Percentiles rank a stretch among this genome's conserved stretches.
Evolutionary conservation across 2,113 vertebrate species (phyloP).

Genomic region (Carettochelys insculpta): DNA sequence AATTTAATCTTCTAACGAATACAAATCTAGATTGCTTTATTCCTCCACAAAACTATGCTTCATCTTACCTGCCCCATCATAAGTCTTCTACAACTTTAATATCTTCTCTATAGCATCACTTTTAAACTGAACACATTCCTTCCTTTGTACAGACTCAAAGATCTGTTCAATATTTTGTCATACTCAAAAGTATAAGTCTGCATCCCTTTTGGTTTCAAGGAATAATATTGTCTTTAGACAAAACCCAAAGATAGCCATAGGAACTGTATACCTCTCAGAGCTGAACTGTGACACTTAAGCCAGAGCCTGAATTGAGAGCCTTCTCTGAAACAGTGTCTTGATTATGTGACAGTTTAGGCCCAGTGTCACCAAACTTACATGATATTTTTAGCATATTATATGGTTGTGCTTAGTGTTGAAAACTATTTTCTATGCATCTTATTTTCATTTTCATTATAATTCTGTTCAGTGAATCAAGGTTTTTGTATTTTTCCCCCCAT

Average conservation of each 20-base stretch:
- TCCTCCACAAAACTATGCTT: not conserved
- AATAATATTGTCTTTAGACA: not conserved
- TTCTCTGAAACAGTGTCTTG: not conserved
- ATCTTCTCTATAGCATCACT: not conserved
- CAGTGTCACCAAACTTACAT: not conserved
- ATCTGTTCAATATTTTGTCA: not conserved
- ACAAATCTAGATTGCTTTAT: not conserved
- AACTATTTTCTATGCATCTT: not conserved
- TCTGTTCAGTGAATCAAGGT: not conserved
- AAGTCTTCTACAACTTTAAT: conserved; percentile 1
- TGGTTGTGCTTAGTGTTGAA: not conserved
- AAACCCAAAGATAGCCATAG: fast-evolving
- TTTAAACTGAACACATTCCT: not conserved
- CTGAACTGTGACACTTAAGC: not conserved
- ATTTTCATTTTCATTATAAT: not conserved
- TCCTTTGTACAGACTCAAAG: not conserved
- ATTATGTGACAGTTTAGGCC: not conserved
- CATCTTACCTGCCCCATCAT: conserved; percentile 54
- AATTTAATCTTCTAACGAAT: conserved; percentile 11
- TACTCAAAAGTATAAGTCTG: not conserved
- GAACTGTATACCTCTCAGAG: not conserved
- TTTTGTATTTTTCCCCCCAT: not conserved
- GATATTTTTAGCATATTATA: not conserved
- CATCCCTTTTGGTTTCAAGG: not conserved
- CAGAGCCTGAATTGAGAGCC: not conserved